Percentiles rank a stretch among this genome's conserved stretches.
These are phyloP conservation scores for Drosophila arawakana DNA, from an alignment of 1,140 invertebrate genomes.

Conservation along the genomic window DNA sequence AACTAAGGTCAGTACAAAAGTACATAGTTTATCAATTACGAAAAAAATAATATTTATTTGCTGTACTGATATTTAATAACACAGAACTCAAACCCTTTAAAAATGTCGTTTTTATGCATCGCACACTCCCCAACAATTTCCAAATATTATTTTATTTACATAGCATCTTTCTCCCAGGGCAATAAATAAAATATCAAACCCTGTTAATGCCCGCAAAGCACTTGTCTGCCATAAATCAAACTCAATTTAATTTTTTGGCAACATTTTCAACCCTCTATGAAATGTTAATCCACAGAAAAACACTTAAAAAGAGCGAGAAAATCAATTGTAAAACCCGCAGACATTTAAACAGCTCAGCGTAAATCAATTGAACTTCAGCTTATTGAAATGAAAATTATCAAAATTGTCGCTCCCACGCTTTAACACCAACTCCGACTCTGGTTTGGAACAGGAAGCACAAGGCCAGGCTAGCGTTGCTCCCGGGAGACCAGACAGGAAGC, in stretches of 20 bases:
- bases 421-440: neutral
- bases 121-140: slow-evolving; percentile 32
- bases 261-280: slow-evolving; percentile 37
- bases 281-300: slow-evolving; percentile 45
- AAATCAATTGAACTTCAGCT: slow-evolving; percentile 70
- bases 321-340: slow-evolving; percentile 73
- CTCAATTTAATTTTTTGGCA: slow-evolving; percentile 62
- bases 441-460: slow-evolving; percentile 51
- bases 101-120: neutral
- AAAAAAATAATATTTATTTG: slow-evolving; percentile 15
- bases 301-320: slow-evolving; percentile 43
- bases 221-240: slow-evolving; percentile 74
- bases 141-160: slow-evolving; percentile 25
- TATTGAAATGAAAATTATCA: slow-evolving; percentile 18
- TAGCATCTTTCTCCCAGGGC: slow-evolving; percentile 5
- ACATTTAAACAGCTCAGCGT: slow-evolving; percentile 40
- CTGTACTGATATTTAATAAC: slow-evolving; percentile 15
- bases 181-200: slow-evolving; percentile 50
- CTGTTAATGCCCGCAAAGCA: slow-evolving; percentile 37
- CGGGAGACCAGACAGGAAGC: slow-evolving; percentile 69
- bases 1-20: slow-evolving; percentile 41
- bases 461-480: slow-evolving; percentile 60
- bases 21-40: slow-evolving; percentile 1
- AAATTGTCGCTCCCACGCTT: slow-evolving; percentile 61
- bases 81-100: slow-evolving; percentile 11